Evolutionary conservation across 1,140 invertebrate species (phyloP).

Genomic region (Helicoverpa armigera): DNA sequence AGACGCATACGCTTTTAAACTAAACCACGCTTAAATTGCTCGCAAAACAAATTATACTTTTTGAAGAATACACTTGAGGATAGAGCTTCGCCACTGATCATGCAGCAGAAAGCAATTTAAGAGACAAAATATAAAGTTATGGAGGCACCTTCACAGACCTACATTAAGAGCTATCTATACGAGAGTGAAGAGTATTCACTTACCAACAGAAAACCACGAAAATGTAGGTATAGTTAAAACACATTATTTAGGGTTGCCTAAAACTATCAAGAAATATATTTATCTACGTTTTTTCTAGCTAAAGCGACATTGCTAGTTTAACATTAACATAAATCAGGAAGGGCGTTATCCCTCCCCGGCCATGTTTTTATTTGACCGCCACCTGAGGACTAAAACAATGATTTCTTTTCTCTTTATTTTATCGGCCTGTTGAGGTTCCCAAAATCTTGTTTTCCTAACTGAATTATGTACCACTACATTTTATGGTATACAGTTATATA

Average conservation of each 20-base stretch:
- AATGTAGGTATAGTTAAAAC: no score
- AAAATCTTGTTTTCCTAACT: constrained; percentile 9
- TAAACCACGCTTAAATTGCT: constrained; percentile 68
- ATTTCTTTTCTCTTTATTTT: constrained; percentile 34
- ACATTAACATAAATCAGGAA: constrained; percentile 30
- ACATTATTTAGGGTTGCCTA: no score
- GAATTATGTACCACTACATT: neutral
- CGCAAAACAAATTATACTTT: constrained; percentile 56
- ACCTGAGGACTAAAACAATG: constrained; percentile 14
- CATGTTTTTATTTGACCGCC: constrained; percentile 26
- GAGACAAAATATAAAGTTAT: constrained; percentile 21
- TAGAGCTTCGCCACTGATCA: constrained; percentile 48
- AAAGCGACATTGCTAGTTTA: constrained; percentile 18
- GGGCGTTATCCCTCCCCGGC: constrained; percentile 9
- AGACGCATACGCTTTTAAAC: constrained; percentile 72
- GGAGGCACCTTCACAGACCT: constrained; percentile 2
- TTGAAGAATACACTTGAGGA: constrained; percentile 55
- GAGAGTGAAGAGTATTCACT: no score
- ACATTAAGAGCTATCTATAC: constrained; percentile 17
- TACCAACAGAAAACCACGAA: no score
- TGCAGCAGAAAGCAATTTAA: constrained; percentile 30
- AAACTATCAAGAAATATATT: constrained; percentile 1
- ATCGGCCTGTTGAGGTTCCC: constrained; percentile 1
- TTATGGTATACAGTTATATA: neutral
- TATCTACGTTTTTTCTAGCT: constrained; percentile 12